Base-by-base conservation (phyloP, 2,113 vertebrate genomes). In the Colaptes auratus region DNA sequence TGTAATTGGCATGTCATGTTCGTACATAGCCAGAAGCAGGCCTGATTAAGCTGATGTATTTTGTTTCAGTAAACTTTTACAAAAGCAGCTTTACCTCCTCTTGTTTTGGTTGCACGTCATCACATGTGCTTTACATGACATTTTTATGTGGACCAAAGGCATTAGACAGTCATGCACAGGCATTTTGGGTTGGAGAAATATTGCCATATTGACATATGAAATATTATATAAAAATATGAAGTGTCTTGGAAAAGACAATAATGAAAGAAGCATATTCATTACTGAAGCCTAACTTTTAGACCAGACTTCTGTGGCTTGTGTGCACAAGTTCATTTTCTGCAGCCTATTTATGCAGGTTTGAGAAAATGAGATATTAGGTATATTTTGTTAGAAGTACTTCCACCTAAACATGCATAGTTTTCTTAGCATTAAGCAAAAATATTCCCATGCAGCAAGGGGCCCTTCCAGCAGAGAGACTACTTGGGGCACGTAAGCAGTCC, bases 1-100 rank as follows among this genome's bases (percentile, higher is more conserved):
- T 98, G 98, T 99, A 99, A 99, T 99, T 99, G 99, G 98, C 98
- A 98, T 97, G 98, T 98, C 98, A 97, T 98, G 98, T 98, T 98
- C 97, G 86, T 98, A 97, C 96, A 97, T 97, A 97, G 98, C 98
- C 95, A 96, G 97, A 96, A 98, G 98, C 96, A 97, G 98, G 97
- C 97, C 98, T 98, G 98, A 99, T 99, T 99, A 99, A 98, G 97
- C 97, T 98, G 97, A 98, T 97, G 98, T 97, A 98, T 98, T 98
- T 98, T 98, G 97, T 98, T 98, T 98, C 98, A 96, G 97, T 97
- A 98, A 98, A 98, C 97, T 98, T 98, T 97, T 96, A 98, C 98
- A 98, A 98, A 98, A 97, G 95, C 75, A 4, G 66, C 94, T 97
- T 97, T 96, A 89, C 95, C 97, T 95, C 96, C 96, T 97, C 97